phyloP scores from a whole-genome alignment of 23 tunicate genomes.

The Oikopleura albicans region DNA sequence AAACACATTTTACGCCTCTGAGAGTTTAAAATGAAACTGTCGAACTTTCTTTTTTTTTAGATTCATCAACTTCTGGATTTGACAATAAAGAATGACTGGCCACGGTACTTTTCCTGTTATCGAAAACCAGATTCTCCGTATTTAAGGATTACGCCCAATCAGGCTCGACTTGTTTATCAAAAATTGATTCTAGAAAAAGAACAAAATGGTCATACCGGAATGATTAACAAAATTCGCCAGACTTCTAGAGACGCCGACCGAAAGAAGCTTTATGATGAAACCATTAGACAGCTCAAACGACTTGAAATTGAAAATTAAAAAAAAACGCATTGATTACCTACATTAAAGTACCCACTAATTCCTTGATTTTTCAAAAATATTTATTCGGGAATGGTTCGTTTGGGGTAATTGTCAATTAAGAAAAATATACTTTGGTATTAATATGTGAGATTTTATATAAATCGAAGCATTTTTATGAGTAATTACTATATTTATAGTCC shows the following conservation, averaged over 20 bases:
- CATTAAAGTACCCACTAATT: no score
- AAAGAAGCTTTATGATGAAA: neutral
- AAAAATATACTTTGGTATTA: no score
- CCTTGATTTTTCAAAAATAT: no score
- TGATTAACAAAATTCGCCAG: neutral
- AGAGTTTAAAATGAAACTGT: no score
- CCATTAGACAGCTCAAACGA: neutral
- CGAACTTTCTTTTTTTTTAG: neutral
- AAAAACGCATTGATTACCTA: no score
- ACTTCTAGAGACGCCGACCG: neutral
- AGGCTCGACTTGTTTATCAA: neutral
- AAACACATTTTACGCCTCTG: no score
- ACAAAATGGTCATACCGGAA: neutral
- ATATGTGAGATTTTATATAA: no score
- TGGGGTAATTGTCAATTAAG: no score
- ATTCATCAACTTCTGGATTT: constrained; percentile 12
- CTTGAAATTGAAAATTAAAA: no score
- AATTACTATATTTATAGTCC: no score
- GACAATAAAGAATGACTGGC: constrained; percentile 1
- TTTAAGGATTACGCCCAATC: neutral
- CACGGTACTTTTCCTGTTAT: neutral
- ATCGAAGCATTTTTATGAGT: no score
- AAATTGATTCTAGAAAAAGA: neutral
- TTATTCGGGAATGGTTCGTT: no score
- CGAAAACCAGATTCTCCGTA: neutral